Evolutionary conservation across 2,797 vertebrate species (phyloP).

Genomic region (Hippoglossus hippoglossus): DNA sequence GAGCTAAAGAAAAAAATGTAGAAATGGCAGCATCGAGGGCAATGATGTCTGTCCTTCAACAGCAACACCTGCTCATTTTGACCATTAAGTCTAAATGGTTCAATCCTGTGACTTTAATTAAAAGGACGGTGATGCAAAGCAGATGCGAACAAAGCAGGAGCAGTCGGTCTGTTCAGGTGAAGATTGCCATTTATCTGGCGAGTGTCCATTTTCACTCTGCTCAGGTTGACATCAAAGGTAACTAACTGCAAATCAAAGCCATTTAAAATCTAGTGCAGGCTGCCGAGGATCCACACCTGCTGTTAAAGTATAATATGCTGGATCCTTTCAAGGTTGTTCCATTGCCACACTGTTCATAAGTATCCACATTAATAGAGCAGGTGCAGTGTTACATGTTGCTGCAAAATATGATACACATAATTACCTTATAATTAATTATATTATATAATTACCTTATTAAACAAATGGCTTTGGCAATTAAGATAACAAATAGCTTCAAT

Average conservation of each 20-base stretch:
- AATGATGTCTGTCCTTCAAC: conserved; percentile 25
- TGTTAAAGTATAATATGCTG: conserved; percentile 6
- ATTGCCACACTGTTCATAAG: background rate
- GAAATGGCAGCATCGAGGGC: conserved; percentile 26
- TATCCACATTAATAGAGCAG: no score
- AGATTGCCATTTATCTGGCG: conserved; percentile 23
- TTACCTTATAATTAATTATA: no score
- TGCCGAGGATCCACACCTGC: conserved; percentile 29
- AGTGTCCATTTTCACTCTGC: conserved; percentile 22
- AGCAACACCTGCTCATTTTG: conserved; percentile 37
- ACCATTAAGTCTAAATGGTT: conserved; percentile 26
- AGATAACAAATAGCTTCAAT: no score
- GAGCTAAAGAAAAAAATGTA: conserved; percentile 27
- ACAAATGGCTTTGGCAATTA: no score
- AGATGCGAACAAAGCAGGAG: conserved; percentile 28
- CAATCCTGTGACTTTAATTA: conserved; percentile 43
- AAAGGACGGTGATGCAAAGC: conserved; percentile 26
- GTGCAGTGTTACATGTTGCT: no score
- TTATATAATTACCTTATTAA: no score
- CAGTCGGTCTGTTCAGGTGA: conserved; percentile 1
- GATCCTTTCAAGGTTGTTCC: conserved; percentile 25
- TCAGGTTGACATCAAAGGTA: conserved; percentile 22
- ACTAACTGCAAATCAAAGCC: conserved; percentile 2
- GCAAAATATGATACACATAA: no score
- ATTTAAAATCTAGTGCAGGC: background rate